Base-by-base conservation (phyloP, 1,140 invertebrate species). In the Calliopsis andreniformis region DNA sequence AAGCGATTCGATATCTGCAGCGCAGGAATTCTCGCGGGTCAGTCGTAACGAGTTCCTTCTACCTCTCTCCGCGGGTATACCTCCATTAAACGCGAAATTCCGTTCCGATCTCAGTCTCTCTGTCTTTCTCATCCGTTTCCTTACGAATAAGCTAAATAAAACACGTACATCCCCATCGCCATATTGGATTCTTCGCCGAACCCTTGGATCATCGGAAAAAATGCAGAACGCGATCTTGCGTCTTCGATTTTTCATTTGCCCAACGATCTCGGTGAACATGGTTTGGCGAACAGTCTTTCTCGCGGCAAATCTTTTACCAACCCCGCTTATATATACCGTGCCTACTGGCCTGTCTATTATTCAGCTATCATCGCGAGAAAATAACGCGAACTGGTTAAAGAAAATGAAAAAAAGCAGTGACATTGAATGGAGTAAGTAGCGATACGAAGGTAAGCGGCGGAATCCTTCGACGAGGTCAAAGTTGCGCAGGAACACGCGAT, bases 41-140 rank as follows among this genome's bases (percentile, higher is more conserved):
- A 47, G 51, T 63, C 62, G 78, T 77, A 76, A 67, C 72, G 47
- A 81, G 79, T 84, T 83, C 85, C 86, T 78, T 86, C 87, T 85
- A 76, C 59, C 84, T 87, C 80, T 86, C 87, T 85, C 76, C 59
- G 77, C 78, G 79, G 87, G 83, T 89, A 88, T 90, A 88, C 86
- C 80, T 85, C 90, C 90, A 91, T 92, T 92, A 92, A 90, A 91
- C 88, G 89, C 89, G 87, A 90, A 92, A 92, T 92, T 92, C 90
- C 89, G 88, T 86, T 79, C 23, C 35, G 14, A 8, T 53, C 43
- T 23, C 3, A 4, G 45, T 25, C 59, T 39, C 67, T 14, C 51
- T n/a, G n/a, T 61, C 49, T 23, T 42, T 83, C 84, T 83, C 87
- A 77, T 87, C 83, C 83, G 72, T 80, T 85, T 76, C 56, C 83